A percentile compares a stretch with the other conserved stretches of the same genome.
Conservation (phyloP, 2,113 vertebrate genomes). For the Plecotus auritus region DNA sequence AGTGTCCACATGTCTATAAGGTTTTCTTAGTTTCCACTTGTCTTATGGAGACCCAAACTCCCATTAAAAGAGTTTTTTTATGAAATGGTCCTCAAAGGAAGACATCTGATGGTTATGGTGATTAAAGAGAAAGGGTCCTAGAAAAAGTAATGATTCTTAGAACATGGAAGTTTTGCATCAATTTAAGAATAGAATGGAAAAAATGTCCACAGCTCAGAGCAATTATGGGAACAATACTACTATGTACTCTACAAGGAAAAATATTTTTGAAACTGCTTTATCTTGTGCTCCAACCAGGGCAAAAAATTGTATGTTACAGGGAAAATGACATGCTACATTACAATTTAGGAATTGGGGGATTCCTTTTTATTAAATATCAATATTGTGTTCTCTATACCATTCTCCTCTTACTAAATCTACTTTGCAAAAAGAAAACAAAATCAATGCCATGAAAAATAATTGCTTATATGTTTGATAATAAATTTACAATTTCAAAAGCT, state of each 20-base stretch:
- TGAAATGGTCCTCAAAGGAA: not conserved
- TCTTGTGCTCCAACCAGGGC: not conserved
- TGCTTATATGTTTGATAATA: constrained; percentile 5
- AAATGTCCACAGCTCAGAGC: not conserved
- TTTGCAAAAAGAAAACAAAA: constrained; percentile 16
- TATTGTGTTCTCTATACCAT: not conserved
- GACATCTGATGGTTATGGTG: not conserved
- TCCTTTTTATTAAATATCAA: not conserved
- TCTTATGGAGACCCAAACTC: not conserved
- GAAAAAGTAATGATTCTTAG: not conserved
- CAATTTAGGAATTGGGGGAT: not conserved
- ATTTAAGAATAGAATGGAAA: not conserved
- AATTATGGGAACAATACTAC: not conserved
- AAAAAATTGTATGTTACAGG: not conserved
- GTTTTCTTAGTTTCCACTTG: not conserved
- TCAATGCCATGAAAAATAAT: not conserved
- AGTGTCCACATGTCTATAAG: not conserved
- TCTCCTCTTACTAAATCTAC: not conserved
- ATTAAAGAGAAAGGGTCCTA: not conserved
- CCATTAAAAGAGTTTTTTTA: not conserved
- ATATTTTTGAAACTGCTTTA: not conserved
- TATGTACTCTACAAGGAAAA: not conserved
- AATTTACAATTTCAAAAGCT: constrained; percentile 2
- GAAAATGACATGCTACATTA: not conserved
- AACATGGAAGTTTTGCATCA: not conserved